Evolutionary conservation across 2,797 vertebrate species (phyloP).

Genomic region (Acanthurus lineatus): DNA sequence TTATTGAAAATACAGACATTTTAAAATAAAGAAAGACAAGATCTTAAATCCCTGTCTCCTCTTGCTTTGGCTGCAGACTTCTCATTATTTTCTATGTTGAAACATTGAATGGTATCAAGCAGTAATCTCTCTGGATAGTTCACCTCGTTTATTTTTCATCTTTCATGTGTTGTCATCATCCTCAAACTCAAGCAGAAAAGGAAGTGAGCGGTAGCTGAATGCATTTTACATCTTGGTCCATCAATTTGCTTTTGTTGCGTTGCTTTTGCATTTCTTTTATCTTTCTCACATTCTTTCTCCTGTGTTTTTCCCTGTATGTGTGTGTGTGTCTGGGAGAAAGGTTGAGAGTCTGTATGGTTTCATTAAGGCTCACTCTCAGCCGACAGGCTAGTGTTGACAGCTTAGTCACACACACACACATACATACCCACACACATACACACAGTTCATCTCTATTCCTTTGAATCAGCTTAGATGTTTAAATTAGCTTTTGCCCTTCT

Average conservation of each 20-base stretch:
- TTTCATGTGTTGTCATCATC: slow-evolving; percentile 56
- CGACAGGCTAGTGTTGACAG: slow-evolving; percentile 36
- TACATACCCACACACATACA: background rate
- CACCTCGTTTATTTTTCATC: slow-evolving; percentile 38
- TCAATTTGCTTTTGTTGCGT: slow-evolving; percentile 29
- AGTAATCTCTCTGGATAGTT: slow-evolving; percentile 5
- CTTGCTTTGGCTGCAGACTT: slow-evolving; percentile 12
- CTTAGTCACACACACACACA: slow-evolving; percentile 25
- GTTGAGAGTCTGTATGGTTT: slow-evolving; percentile 43
- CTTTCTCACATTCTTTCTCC: background rate
- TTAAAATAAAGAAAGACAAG: background rate
- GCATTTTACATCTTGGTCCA: slow-evolving; percentile 4
- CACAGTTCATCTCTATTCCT: background rate
- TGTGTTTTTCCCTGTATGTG: background rate
- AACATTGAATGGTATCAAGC: slow-evolving; percentile 1
- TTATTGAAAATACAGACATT: background rate
- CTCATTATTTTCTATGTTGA: background rate
- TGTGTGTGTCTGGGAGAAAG: slow-evolving; percentile 10
- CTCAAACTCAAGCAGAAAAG: slow-evolving; percentile 14
- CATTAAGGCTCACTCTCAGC: slow-evolving; percentile 23
- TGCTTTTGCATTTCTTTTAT: slow-evolving; percentile 50
- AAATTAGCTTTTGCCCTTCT: too few relatives aligned
- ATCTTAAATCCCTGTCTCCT: background rate
- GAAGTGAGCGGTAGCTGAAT: slow-evolving; percentile 25
- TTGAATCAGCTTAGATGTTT: too few relatives aligned